These are phyloP conservation scores for Tetrax tetrax DNA, from an alignment of 2,113 vertebrate genomes.

Conservation along the genomic window DNA sequence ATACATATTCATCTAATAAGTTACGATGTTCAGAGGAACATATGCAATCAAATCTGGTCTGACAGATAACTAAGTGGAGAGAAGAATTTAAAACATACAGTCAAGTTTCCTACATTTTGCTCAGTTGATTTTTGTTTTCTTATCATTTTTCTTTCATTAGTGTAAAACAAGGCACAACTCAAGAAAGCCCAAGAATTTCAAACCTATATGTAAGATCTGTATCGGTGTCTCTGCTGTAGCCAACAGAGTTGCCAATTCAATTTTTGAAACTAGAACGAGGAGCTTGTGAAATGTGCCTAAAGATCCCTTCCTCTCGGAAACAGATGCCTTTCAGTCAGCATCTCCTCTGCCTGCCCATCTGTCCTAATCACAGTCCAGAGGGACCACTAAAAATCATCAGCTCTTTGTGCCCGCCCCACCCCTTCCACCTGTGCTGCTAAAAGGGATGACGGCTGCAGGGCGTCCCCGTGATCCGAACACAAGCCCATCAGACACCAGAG, in stretches of 20 bases:
- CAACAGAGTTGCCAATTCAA: background rate
- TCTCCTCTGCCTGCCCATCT: conserved; percentile 11
- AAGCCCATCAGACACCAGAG: background rate
- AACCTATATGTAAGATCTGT: background rate
- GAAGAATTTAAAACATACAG: background rate
- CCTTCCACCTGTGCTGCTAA: background rate
- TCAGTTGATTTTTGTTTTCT: background rate
- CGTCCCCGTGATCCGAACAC: background rate
- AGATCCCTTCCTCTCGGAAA: background rate
- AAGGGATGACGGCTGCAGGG: background rate
- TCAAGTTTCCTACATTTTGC: background rate
- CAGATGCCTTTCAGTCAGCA: background rate
- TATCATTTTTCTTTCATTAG: background rate
- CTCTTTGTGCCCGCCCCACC: background rate
- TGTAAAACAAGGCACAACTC: background rate
- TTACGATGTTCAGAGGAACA: background rate
- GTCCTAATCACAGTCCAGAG: background rate
- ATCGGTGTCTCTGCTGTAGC: background rate
- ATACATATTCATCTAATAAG: background rate
- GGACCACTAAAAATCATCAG: conserved; percentile 12
- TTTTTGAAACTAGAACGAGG: background rate
- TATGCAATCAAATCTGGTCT: background rate
- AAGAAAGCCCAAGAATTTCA: background rate
- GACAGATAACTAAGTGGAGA: background rate
- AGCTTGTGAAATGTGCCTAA: background rate